Percentiles rank a stretch among this genome's conserved stretches.
Conservation (phyloP, 2,113 vertebrate species). For the Istiophorus platypterus region DNA sequence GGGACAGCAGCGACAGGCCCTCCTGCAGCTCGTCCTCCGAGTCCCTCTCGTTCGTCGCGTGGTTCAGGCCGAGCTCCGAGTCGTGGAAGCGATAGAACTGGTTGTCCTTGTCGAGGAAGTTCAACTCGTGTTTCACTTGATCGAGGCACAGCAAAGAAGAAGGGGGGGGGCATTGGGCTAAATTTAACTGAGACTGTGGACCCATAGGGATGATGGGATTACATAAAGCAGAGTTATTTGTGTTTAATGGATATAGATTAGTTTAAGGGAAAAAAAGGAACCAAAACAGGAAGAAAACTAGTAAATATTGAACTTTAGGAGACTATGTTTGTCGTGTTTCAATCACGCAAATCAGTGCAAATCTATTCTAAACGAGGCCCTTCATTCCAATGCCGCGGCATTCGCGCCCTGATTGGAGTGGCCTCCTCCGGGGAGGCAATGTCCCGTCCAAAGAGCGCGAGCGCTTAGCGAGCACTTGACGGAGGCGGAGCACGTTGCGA, state of each 20-base stretch:
- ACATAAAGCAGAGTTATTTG: neutral
- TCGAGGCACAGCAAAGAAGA: conserved; percentile 20
- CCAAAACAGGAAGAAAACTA: neutral
- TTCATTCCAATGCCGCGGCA: conserved; percentile 35
- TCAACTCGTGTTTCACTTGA: conserved; percentile 92
- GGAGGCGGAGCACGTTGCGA: conserved; percentile 6
- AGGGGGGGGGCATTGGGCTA: neutral
- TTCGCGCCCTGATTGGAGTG: conserved; percentile 71
- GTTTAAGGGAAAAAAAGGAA: neutral
- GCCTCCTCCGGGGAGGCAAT: conserved; percentile 30
- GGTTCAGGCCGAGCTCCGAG: conserved; percentile 79
- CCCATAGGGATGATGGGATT: no score
- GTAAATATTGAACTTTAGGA: neutral
- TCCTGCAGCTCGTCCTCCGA: conserved; percentile 92
- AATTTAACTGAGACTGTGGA: neutral
- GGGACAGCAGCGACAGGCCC: conserved; percentile 88
- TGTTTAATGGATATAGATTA: neutral
- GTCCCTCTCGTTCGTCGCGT: conserved; percentile 78
- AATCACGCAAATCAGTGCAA: conserved; percentile 47
- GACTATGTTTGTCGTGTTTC: neutral
- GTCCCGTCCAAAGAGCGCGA: neutral
- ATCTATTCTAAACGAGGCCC: conserved; percentile 49
- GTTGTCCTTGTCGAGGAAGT: conserved; percentile 94
- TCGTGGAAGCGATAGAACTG: conserved; percentile 95
- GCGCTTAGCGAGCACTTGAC: conserved; percentile 36